Conservation (phyloP, 2,113 vertebrate species). For the Cisticola juncidis region DNA sequence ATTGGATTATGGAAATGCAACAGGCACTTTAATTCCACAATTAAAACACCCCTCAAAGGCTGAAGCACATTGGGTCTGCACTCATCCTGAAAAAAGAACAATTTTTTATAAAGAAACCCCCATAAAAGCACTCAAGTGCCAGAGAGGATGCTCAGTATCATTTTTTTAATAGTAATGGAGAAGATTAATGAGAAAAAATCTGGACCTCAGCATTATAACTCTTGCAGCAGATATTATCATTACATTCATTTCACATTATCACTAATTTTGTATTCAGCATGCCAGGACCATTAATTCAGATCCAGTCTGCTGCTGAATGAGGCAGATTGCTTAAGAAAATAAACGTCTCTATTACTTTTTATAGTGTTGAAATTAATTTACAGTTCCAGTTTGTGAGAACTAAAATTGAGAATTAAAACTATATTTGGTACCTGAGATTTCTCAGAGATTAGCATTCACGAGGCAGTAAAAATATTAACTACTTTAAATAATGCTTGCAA, state of each 20-base stretch:
- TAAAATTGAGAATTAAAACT: slow-evolving; percentile 63
- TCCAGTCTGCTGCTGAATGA: slow-evolving; percentile 33
- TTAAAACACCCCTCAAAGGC: not conserved
- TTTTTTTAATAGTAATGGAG: slow-evolving; percentile 9
- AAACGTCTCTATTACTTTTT: slow-evolving; percentile 63
- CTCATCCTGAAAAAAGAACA: not conserved
- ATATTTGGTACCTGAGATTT: slow-evolving; percentile 57
- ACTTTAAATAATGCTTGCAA: slow-evolving; percentile 55
- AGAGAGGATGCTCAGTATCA: not conserved
- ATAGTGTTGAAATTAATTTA: slow-evolving; percentile 64
- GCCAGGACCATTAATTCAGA: slow-evolving; percentile 48
- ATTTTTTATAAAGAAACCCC: not conserved
- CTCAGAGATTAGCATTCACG: slow-evolving; percentile 41
- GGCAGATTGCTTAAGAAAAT: slow-evolving; percentile 67
- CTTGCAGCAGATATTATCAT: slow-evolving; percentile 24
- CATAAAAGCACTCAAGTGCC: not conserved
- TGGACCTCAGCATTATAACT: not conserved
- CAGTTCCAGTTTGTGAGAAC: slow-evolving; percentile 40
- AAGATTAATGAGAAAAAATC: slow-evolving; percentile 16
- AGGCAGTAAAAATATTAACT: slow-evolving; percentile 65
- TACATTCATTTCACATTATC: slow-evolving; percentile 29
- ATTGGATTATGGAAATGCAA: not conserved
- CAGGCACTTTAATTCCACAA: not conserved
- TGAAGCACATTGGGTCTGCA: not conserved
- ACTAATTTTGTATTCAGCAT: slow-evolving; percentile 28